Evolutionary conservation across 1,140 invertebrate genomes (phyloP), one percentile per base, ranked within the genome.

Genomic region (Drosophila watanabei): DNA sequence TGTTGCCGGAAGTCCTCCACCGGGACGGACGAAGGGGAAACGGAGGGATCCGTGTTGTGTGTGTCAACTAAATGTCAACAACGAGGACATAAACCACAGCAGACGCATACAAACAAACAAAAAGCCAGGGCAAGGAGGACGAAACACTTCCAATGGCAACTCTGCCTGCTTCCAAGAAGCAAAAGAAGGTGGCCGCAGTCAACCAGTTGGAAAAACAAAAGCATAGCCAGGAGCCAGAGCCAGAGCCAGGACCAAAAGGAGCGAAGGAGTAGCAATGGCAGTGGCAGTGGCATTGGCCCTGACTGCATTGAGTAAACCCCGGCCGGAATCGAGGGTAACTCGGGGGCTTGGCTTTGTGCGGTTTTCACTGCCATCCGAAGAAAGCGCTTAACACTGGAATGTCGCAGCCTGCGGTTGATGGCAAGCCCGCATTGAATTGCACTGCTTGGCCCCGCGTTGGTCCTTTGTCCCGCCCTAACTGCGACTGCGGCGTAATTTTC

Each of bases 61-160:
- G 69, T 84, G 85, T 85, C 84, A 88, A 89, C 85, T 88, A 89
- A 89, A 88, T 88, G 84, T 88, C 85, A 88, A 88, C 80, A 89
- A 54, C 63, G 72, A 57, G 71, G 68, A 66, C 83, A 82, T 82
- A 71, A 86, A 79, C 79, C 68, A 75, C 76, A 80, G 71, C 48
- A 63, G 61, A 62, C 48, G 66, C 58, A 64, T 52, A 70, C 64
- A 66, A 59, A 70, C 52, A 65, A 18, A 37, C 58, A 41, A n/a
- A n/a, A n/a, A 7, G 52, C 13, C 61, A 46, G 71, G 39, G 30
- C 13, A n/a, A n/a, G 30, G 48, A 33, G 56, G 13, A 30, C 14
- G 43, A 16, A 30, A 14, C 45, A 41, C 35, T 32, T 57, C 30
- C 69, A 48, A 33, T 56, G 60, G 41, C 20, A 63, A 63, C 48